Evolutionary conservation across 2,797 vertebrate genomes (phyloP).

Genomic region (Ispidina picta): DNA sequence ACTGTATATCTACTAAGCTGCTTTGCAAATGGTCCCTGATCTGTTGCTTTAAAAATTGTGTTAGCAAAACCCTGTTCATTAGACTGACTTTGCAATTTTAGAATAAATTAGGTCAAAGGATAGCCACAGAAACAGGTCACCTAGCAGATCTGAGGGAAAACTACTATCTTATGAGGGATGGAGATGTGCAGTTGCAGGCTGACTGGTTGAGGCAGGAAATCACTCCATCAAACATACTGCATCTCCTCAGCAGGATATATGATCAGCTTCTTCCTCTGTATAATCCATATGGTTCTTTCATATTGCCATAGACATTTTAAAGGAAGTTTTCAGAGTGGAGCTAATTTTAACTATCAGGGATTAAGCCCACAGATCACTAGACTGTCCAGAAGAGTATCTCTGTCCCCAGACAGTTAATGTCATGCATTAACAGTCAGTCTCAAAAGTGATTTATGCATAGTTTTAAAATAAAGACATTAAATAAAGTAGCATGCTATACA

Average conservation of each 20-base stretch:
- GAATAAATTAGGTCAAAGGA: not conserved
- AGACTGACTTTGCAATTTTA: not conserved
- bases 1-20: not conserved
- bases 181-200: not conserved
- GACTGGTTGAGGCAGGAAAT: not conserved
- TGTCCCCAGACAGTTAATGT: not conserved
- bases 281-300: constrained; percentile 5
- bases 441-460: not conserved
- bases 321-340: not conserved
- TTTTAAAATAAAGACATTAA: not conserved
- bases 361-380: not conserved
- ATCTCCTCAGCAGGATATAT: not conserved
- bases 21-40: not conserved
- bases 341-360: not conserved
- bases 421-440: not conserved
- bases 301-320: not conserved
- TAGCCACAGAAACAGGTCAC: not conserved
- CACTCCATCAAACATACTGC: not conserved
- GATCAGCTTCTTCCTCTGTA: not conserved
- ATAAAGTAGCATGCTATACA: not conserved
- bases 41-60: not conserved
- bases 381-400: not conserved
- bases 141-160: not conserved
- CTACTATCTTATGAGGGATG: not conserved
- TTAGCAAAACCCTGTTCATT: not conserved